Evolutionary conservation across 2,113 vertebrate genomes (phyloP).

Genomic region (Halichoeres trimaculatus): DNA sequence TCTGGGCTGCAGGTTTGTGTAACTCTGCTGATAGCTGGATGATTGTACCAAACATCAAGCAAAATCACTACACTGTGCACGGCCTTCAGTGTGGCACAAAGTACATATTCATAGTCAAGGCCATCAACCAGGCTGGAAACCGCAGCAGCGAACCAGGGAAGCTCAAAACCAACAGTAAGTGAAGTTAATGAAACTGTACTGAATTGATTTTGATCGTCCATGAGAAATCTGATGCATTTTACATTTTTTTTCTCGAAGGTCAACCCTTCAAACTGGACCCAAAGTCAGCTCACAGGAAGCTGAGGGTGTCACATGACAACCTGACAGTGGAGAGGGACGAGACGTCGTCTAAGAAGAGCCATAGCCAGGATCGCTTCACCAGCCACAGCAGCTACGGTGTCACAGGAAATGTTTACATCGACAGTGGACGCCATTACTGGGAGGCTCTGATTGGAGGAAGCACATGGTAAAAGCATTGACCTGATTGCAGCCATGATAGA

Average conservation of each 20-base stretch:
- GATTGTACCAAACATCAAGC: constrained; percentile 99
- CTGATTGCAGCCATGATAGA: neutral
- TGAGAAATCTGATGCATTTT: neutral
- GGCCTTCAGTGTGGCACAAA: constrained; percentile 97
- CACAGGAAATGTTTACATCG: constrained; percentile 95
- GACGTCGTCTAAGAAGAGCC: constrained; percentile 95
- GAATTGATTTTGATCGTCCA: neutral
- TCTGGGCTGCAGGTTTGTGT: constrained; percentile 90
- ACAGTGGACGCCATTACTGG: constrained; percentile 98
- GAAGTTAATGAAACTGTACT: neutral
- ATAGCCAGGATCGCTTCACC: constrained; percentile 94
- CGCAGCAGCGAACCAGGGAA: constrained; percentile 95
- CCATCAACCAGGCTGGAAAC: constrained; percentile 97
- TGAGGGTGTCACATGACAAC: constrained; percentile 96
- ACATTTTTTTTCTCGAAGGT: constrained; percentile 78
- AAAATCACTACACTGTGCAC: constrained; percentile 98
- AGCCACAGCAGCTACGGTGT: constrained; percentile 96
- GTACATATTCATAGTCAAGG: constrained; percentile 97
- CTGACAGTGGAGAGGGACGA: constrained; percentile 97
- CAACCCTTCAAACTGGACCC: constrained; percentile 98
- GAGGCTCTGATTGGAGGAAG: constrained; percentile 97
- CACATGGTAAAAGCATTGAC: constrained; percentile 88
- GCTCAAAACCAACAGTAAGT: constrained; percentile 98
- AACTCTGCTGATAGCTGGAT: constrained; percentile 99
- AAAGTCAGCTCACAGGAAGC: constrained; percentile 95